phyloP scores from a whole-genome alignment of 1,140 invertebrate genomes.

The Bombus pascuorum region DNA sequence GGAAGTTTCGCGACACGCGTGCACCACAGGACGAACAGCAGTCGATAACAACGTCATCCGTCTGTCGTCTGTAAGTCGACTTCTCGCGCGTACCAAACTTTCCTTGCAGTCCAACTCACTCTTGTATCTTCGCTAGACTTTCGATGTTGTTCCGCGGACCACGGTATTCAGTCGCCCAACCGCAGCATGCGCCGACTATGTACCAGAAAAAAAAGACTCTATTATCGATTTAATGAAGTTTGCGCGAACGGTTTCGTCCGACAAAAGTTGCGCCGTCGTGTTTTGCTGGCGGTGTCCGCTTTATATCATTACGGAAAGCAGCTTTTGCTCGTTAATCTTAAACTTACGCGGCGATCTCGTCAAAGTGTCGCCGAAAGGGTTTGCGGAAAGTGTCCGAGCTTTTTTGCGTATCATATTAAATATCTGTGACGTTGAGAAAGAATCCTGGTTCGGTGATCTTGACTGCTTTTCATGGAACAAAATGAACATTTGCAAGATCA shows the following conservation, averaged over 20 bases:
- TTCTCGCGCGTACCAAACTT: constrained; percentile 47
- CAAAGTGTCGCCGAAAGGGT: neutral
- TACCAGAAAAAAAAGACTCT: neutral
- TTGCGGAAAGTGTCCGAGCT: neutral
- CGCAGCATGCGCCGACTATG: neutral
- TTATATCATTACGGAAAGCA: neutral
- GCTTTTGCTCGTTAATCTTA: neutral
- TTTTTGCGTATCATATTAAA: neutral
- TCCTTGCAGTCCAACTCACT: neutral
- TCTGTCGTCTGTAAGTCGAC: constrained; percentile 4
- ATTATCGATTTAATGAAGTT: constrained; percentile 48
- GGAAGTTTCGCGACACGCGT: constrained; percentile 42
- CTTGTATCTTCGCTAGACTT: neutral
- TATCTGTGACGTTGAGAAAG: neutral
- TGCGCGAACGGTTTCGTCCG: too few relatives aligned
- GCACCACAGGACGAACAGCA: constrained; percentile 4
- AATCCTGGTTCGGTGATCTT: neutral
- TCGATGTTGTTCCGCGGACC: neutral
- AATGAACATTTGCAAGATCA: neutral
- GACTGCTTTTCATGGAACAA: too few relatives aligned
- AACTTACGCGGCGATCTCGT: neutral
- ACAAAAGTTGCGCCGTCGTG: neutral
- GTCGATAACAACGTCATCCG: constrained; percentile 42
- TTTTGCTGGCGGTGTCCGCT: neutral
- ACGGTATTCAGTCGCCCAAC: neutral